Evolutionary conservation across 2,797 vertebrate genomes (phyloP), one percentile per base, ranked within the genome.

Genomic region (Peromyscus nudipes): DNA sequence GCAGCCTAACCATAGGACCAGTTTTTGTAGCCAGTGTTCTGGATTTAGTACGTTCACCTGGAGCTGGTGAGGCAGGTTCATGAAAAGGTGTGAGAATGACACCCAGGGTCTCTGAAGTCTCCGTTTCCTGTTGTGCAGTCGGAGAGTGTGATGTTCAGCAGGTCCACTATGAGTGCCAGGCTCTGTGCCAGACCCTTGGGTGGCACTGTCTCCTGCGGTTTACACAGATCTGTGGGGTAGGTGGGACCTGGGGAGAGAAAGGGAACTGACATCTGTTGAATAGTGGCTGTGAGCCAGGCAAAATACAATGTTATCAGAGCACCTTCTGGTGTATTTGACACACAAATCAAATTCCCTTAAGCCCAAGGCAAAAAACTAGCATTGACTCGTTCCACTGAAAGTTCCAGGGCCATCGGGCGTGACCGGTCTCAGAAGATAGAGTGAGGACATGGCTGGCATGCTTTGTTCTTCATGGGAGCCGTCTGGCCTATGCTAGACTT

Each of bases 391-490:
- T 29, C 6, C 73, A 43, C 17, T 69, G 23, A 27, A 55, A 46
- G 4, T 19, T 27, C n/a, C 7, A 29, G 49, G 31, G 11, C 13
- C 49, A 17, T 23, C 17, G 29, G 49, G 21, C 40, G 6, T 82
- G 19, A 9, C 4, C 62, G 14, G 37, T 77, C 12, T 55, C 2
- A 1, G 9, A 10, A 57, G 82, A 7, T 4, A 55, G 43, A 79
- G 17, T 49, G 46, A 7, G 6, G 62, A 1, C 75, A 34, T 1
- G 0, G 65, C 62, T 0, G 0, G 17, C 16, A 34, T 37, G 6
- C 34, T n/a, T 31, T 55, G 0, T 87, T 31, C 57, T 67, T 85
- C 23, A 8, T n/a, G 34, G 64, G 64, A 27, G 6, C 40, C 37
- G 2, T 71, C 81, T 83, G 75, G 21, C 43, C 40, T 46, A 1